These are phyloP conservation scores for Pseudomyrmex concolor DNA, from an alignment of 1,140 invertebrate species.

Conservation along the genomic window DNA sequence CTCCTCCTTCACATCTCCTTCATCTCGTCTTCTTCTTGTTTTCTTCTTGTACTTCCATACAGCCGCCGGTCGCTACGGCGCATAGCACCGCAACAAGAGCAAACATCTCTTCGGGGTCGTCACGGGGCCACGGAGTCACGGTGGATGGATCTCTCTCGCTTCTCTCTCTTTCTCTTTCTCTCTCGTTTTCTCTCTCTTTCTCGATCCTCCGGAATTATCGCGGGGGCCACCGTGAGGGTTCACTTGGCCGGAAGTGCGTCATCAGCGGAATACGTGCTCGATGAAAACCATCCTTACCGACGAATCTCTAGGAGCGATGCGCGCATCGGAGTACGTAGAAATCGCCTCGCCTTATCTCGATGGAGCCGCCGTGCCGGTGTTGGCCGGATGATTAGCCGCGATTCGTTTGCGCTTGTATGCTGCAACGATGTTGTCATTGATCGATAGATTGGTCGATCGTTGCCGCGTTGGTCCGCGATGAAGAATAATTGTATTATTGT, in stretches of 20 bases:
- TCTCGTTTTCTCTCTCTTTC: slow-evolving; percentile 55
- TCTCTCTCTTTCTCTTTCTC: slow-evolving; percentile 69
- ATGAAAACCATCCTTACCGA: slow-evolving; percentile 67
- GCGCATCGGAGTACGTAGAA: background rate
- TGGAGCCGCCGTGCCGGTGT: slow-evolving; percentile 43
- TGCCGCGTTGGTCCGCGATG: slow-evolving; percentile 25
- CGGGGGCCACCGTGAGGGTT: slow-evolving; percentile 73
- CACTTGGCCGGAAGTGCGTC: slow-evolving; percentile 78
- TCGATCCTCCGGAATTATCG: slow-evolving; percentile 79
- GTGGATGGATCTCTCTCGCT: slow-evolving; percentile 73
- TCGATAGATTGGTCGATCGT: slow-evolving; percentile 50
- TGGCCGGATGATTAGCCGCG: slow-evolving; percentile 50
- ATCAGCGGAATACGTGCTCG: slow-evolving; percentile 74
- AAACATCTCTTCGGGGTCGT: slow-evolving; percentile 81
- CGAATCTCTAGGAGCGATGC: slow-evolving; percentile 30
- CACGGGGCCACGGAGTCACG: slow-evolving; percentile 81
- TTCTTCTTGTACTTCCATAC: slow-evolving; percentile 59
- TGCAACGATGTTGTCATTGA: slow-evolving; percentile 49
- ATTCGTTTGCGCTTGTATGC: slow-evolving; percentile 35
- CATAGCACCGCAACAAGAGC: slow-evolving; percentile 80
- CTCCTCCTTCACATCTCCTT: slow-evolving; percentile 33
- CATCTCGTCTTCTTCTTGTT: slow-evolving; percentile 38
- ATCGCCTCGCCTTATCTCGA: slow-evolving; percentile 58
- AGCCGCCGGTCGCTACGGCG: slow-evolving; percentile 62
- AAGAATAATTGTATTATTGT: slow-evolving; percentile 56